Conservation (phyloP, 30 jellyfish, hydroid and myxozoan genomes). For the Pseudorhiza aurosa region DNA sequence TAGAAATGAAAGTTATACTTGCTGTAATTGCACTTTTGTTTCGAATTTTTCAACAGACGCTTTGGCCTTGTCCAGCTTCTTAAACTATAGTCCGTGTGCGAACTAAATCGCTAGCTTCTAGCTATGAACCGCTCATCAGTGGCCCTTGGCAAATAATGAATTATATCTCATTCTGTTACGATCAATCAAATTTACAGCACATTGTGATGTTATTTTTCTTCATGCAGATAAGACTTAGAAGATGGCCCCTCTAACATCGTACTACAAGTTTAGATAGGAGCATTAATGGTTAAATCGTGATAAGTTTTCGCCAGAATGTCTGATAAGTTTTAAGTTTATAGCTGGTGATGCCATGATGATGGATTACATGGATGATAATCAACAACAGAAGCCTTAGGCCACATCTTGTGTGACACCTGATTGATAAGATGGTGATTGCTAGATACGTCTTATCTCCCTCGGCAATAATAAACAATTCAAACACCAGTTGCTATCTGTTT, state of each 20-base stretch:
- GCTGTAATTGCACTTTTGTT: too few species aligned
- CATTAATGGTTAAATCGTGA: slow-evolving; percentile 57
- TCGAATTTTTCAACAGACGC: not conserved
- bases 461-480: not conserved
- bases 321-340: slow-evolving; percentile 32
- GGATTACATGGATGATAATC: slow-evolving; percentile 36
- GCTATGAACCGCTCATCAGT: not conserved
- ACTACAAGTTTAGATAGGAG: slow-evolving; percentile 42
- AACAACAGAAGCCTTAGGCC: slow-evolving; percentile 31
- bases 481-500: not conserved
- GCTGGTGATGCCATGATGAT: slow-evolving; percentile 27
- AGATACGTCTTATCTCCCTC: not conserved
- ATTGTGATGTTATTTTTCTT: slow-evolving; percentile 22
- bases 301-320: slow-evolving; percentile 51
- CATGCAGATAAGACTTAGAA: slow-evolving; percentile 36
- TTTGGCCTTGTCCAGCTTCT: not conserved
- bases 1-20: not conserved
- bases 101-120: not conserved
- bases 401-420: slow-evolving; percentile 35
- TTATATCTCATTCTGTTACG: not conserved
- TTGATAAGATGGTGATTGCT: slow-evolving; percentile 30
- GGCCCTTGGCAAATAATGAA: not conserved
- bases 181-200: slow-evolving; percentile 8
- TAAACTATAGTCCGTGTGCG: not conserved
- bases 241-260: slow-evolving; percentile 53